phyloP scores from a whole-genome alignment of 2,888 invertebrate species.

The Blastobasis lacticolella region DNA sequence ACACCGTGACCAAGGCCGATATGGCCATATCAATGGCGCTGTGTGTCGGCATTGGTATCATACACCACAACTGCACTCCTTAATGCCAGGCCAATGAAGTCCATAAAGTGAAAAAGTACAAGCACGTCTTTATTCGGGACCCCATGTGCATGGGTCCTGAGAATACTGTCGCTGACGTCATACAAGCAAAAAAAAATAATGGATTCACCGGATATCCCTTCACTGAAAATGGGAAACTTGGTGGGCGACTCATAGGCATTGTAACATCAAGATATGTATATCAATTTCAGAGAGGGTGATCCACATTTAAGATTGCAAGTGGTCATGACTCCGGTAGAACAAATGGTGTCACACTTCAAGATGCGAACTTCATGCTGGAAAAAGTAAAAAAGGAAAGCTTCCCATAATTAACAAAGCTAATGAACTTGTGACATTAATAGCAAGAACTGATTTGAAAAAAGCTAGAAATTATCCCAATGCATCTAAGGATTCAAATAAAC shows the following conservation, averaged over 20 bases:
- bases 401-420: too few species aligned
- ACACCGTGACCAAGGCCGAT: slow-evolving; percentile 98
- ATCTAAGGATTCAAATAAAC: too few species aligned
- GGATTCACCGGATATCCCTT: slow-evolving; percentile 98
- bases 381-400: too few species aligned
- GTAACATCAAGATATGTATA: slow-evolving; percentile 96
- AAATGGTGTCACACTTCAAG: too few species aligned
- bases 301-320: too few species aligned
- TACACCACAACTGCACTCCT: slow-evolving; percentile 96
- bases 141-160: slow-evolving; percentile 95
- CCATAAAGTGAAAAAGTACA: slow-evolving; percentile 97
- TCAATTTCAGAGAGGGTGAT: too few species aligned
- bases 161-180: slow-evolving; percentile 91
- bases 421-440: too few species aligned
- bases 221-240: slow-evolving; percentile 94
- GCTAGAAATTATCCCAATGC: too few species aligned
- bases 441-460: too few species aligned
- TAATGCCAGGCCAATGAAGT: slow-evolving; percentile 97
- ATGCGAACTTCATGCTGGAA: too few species aligned
- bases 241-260: slow-evolving; percentile 94
- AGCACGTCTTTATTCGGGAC: slow-evolving; percentile 98
- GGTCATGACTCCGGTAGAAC: too few species aligned
- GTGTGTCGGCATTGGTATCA: slow-evolving; percentile 97
- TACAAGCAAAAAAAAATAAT: slow-evolving; percentile 87
- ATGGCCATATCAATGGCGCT: slow-evolving; percentile 99